Evolutionary conservation across 2,888 invertebrate species (phyloP), one percentile per base, ranked within the genome.

Genomic region (Leptinotarsa tumamoca): DNA sequence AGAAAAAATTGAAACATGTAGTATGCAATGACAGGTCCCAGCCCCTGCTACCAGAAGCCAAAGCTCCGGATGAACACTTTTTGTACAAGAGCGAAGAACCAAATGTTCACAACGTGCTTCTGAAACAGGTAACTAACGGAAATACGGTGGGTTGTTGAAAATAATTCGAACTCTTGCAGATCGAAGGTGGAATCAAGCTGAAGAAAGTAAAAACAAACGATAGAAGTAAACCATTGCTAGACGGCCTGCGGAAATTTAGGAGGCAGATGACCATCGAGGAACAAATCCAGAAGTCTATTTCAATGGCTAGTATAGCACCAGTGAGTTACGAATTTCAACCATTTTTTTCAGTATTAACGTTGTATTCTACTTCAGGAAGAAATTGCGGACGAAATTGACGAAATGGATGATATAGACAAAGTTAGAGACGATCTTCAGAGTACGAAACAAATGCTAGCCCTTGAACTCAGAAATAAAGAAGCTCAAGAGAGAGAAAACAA

Each of bases 251-350:
- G 73, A 96, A 96, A 88, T 96, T 97, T 89, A 91, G 96, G 73
- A 91, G 96, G 84, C 96, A 96, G 88, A 92, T 96, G 93, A 96
- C 96, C 1, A 95, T 96, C 81, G 96, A 96, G 85, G 96, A 96
- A 86, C 95, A 96, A 88, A 93, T 95, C 67, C 95, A 95, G 83
- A 96, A 96, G 86, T 94, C 94, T 0, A 93, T 94, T 88, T 94
- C 94, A 5, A 94, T 90, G 87, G 89, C 93, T 27, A 90, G 90
- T 79, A 89, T 90, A 79, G 87, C 88, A 54, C 91, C 92, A 66
- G 91, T 89, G 84, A 85, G 81, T 76, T 72, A 18, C 50, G n/a
- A 67, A 67, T 10, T 13, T 2, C 0, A 10, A 43, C 43, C 43
- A 43, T 43, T 43, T 43, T 21, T 27, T 4, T 58, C 15, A 23